Evolutionary conservation across 2,113 vertebrate genomes (phyloP), one percentile per base, ranked within the genome.

Genomic region (Megatriorchis doriae): DNA sequence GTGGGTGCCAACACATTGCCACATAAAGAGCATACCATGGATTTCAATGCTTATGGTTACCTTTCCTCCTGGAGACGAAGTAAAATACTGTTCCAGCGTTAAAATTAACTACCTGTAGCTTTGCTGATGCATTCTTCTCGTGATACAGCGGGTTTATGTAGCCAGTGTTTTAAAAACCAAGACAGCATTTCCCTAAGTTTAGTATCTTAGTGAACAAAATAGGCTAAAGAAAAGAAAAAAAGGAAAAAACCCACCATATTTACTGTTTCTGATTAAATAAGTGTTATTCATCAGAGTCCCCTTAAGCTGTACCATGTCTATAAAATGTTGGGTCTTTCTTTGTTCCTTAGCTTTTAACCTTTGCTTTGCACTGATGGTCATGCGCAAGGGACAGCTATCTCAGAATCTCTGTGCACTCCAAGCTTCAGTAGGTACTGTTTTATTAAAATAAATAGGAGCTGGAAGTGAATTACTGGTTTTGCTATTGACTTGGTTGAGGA

Each of bases 11-110:
- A 3, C 13, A 11, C 16, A 7, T 55, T 42, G 6, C 7, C 16
- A 5, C 4, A 1, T 26, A 19, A 43, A 26, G 4, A 61, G 3
- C 6, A 10, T 56, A 42, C 12, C 9, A 0, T 26, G 56, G 9
- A 5, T 81, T 81, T 81, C 43, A 43, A 3, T 31, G 42, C 3
- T 70, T 65, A 42, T 73, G 1, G 3, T 31, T 63, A 7, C 25
- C 11, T 17, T 38, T 93, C 27, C 18, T 70, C 13, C 22, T 34
- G 26, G 27, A 70, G 20, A 34, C n/a, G 12, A 7, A 27, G 15
- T 72, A 81, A 86, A 84, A 84, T 72, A 74, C 6, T 19, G 6
- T 48, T 83, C 21, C 17, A 78, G 18, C 3, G 10, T 71, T 90
- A 32, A 58, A 78, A 29, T 67, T 70, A 58, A 58, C 14, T 70